Base-by-base conservation (phyloP, 1,140 invertebrate species). In the Drusus annulatus region DNA sequence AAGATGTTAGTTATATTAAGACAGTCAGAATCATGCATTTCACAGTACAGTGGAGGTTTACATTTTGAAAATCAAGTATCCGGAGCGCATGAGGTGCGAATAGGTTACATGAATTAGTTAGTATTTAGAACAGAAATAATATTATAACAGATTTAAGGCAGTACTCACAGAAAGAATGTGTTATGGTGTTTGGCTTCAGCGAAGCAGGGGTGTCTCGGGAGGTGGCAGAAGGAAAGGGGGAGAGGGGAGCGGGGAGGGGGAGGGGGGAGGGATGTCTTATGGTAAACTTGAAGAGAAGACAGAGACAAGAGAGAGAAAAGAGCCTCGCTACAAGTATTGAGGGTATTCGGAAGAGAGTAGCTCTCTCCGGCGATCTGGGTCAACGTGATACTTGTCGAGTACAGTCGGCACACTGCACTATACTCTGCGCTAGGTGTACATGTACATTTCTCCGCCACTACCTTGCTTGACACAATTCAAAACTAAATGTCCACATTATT, bases 141-240 rank as follows among this genome's bases (percentile, higher is more conserved):
- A 45, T 13, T 45, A 45, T 65, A 60, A 60, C 17, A 65, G 21
- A 45, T 45, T 45, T 45, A 65, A 31, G 17, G 16, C 16, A 65
- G 62, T 65, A 65, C 62, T 65, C 62, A 65, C 62, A 65, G 62
- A 65, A 65, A 65, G 28, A 65, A 65, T 28, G 28, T 65, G 21
- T 65, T 65, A 65, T 65, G 25, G 21, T 28, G 62, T 28, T 28
- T 10, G 21, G 62, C 16, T 60, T 23, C 23, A 60, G 17, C 56
- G 19, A 19, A 16, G n/a, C 17, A 60, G 54, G 19, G 54, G 54
- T 56, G 19, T 10, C 36, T 45, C n/a, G n/a, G 1, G 54, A 4
- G n/a, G 4, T n/a, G 52, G 16, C 3, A 17, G 7, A 3, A 58
- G 21, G 1, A 25, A n/a, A n/a, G n/a, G n/a, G n/a, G n/a, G n/a